Evolutionary conservation across 1,140 invertebrate genomes (phyloP), one percentile per base, ranked within the genome.

Genomic region (Drosophila eugracilis): DNA sequence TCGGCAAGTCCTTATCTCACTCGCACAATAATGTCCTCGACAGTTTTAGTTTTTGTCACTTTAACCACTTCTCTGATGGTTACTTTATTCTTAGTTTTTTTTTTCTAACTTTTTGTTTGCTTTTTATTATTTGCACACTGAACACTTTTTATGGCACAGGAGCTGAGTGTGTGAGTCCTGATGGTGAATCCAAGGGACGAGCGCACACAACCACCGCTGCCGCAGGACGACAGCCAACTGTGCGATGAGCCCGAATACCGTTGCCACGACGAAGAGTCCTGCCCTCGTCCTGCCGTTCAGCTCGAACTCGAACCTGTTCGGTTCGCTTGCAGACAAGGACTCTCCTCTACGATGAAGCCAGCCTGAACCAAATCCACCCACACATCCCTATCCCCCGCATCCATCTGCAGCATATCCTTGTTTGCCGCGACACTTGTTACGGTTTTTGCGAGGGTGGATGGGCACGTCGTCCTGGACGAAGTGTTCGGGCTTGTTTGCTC

Each of bases 181-280:
- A 10, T 36, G 48, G 24, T 44, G 50, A 55, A 52, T 45, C 57
- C 57, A 71, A 19, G 69, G 37, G 47, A 59, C 39, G 62, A 89
- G 83, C 84, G 83, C 84, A 88, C 84, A 88, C 83, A 88, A 88
- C 83, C 76, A 76, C 34, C 78, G 70, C 83, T 83, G 84, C 69
- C 78, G 83, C 75, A 88, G 83, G 78, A 83, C 84, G 78, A 69
- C 83, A 89, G 84, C 78, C 84, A 78, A 88, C 83, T 88, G 84
- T 48, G 83, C 83, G 84, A 41, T 88, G 53, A 58, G 58, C 49
- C 53, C 50, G 58, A 53, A 19, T 34, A 24, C 30, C 24, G 24
- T 41, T 58, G 10, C 58, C 48, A 69, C 57, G 44, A 30, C 49
- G 44, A 73, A 52, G 10, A n/a, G 21, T 19, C 36, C 49, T 34